Evolutionary conservation across 2,113 vertebrate genomes (phyloP), one percentile per base, ranked within the genome.

Genomic region (Peromyscus maniculatus): DNA sequence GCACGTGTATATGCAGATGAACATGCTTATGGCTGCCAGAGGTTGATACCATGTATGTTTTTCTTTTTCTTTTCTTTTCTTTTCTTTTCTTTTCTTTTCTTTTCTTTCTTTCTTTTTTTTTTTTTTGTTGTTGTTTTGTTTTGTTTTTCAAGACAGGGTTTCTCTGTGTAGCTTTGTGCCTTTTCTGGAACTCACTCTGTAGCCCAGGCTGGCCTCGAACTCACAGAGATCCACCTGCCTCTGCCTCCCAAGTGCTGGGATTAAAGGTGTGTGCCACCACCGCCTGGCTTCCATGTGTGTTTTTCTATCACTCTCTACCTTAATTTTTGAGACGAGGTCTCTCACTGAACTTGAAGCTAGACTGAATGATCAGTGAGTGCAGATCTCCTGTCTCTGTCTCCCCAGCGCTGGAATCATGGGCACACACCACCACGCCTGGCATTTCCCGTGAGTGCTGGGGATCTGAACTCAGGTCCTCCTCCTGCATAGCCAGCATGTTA

Each of bases 1-100:
- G 8, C 19, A 36, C 49, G 6, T n/a, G 1, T 3, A 11, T 16
- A 10, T n/a, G 8, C 19, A 36, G 78, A 13, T n/a, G 1, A 3
- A 36, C 28, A 10, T 22, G 33, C 55, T n/a, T 12, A 24, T n/a
- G 21, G 36, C 5, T n/a, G 36, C 31, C 79, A 82, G 36, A n/a
- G 19, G 11, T 82, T 59, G 21, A 24, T 16, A 82, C n/a, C 10
- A 59, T 31, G 49, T 52, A 21, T 59, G 1, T 82, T 82, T 82
- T 22, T 59, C 55, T 59, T 46, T 46, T 46, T 46, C 5, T 6
- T 46, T 46, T 46, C 46, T 46, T 5, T 46, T 6, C 4, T 46
- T 46, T 46, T 4, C 5, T 46, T 46, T 46, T 46, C 4, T 46
- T 46, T 46, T 46, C 3, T 43, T 43, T 43, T 43, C 3, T 43